Evolutionary conservation across 2,888 invertebrate species (phyloP).

Genomic region (Drosophila macrospina): DNA sequence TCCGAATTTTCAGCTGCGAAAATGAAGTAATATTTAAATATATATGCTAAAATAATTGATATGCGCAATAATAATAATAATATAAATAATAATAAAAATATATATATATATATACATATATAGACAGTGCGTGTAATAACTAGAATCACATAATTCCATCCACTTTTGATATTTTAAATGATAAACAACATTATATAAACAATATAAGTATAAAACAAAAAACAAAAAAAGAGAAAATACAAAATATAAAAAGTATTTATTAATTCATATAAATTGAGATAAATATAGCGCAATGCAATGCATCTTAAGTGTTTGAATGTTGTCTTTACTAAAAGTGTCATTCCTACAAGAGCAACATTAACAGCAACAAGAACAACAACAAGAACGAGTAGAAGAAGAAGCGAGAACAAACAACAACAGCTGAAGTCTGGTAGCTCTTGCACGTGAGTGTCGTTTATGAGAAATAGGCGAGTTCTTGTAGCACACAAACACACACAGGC

Average conservation of each 20-base stretch:
- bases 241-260: slow-evolving; percentile 47
- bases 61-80: slow-evolving; percentile 30
- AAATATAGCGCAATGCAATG: slow-evolving; percentile 47
- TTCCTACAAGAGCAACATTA: slow-evolving; percentile 50
- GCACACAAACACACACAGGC: slow-evolving; percentile 23
- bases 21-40: slow-evolving; percentile 43
- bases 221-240: slow-evolving; percentile 17
- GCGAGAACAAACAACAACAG: slow-evolving; percentile 13
- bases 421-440: slow-evolving; percentile 56
- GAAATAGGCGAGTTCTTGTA: slow-evolving; percentile 32
- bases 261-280: slow-evolving; percentile 42
- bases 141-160: slow-evolving; percentile 82
- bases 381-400: slow-evolving; percentile 23
- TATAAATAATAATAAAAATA: slow-evolving; percentile 12
- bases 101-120: slow-evolving; percentile 29
- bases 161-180: slow-evolving; percentile 81
- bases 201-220: slow-evolving; percentile 24
- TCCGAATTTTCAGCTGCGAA: slow-evolving; percentile 55
- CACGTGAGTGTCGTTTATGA: slow-evolving; percentile 36
- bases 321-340: slow-evolving; percentile 60
- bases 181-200: slow-evolving; percentile 51
- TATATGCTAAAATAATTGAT: slow-evolving; percentile 46
- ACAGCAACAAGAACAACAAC: slow-evolving; percentile 2
- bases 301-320: slow-evolving; percentile 69
- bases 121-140: slow-evolving; percentile 68